A percentile compares a stretch with the other conserved stretches of the same genome.
These are phyloP conservation scores for Sarotherodon lohbergeri DNA, from an alignment of 2,113 vertebrate species.

Conservation along the genomic window DNA sequence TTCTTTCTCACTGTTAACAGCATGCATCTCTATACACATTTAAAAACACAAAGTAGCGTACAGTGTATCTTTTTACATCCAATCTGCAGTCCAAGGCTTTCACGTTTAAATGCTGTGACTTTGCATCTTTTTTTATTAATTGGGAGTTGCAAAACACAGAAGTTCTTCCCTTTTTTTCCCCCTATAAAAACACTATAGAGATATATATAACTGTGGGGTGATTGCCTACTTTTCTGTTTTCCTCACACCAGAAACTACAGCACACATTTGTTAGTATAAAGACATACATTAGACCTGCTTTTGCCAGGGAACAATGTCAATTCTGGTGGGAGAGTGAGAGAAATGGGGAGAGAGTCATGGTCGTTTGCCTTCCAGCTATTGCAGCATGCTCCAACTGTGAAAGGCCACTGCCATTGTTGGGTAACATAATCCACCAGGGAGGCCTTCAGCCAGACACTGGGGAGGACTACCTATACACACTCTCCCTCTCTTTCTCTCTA, in stretches of 20 bases:
- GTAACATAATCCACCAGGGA: slow-evolving; percentile 66
- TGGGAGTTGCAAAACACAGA: background rate
- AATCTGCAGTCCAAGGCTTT: background rate
- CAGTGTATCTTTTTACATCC: background rate
- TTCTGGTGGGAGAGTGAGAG: slow-evolving; percentile 7
- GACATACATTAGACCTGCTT: slow-evolving; percentile 12
- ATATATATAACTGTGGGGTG: background rate
- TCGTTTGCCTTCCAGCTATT: slow-evolving; percentile 55
- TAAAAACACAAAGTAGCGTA: background rate
- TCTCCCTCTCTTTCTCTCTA: background rate
- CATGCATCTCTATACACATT: background rate
- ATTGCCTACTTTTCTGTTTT: background rate
- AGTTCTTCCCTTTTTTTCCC: background rate
- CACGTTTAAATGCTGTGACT: background rate
- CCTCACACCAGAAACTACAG: slow-evolving; percentile 15
- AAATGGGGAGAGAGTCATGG: slow-evolving; percentile 23
- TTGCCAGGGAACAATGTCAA: slow-evolving; percentile 28
- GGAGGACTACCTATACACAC: slow-evolving; percentile 25
- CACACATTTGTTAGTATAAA: slow-evolving; percentile 36
- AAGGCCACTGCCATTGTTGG: slow-evolving; percentile 62
- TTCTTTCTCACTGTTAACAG: background rate
- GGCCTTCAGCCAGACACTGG: slow-evolving; percentile 48
- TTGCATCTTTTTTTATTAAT: background rate
- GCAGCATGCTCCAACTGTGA: slow-evolving; percentile 55
- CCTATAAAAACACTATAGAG: too few species aligned